Evolutionary conservation across 1,140 invertebrate genomes (phyloP), one percentile per base, ranked within the genome.

Genomic region (Octopus sinensis): DNA sequence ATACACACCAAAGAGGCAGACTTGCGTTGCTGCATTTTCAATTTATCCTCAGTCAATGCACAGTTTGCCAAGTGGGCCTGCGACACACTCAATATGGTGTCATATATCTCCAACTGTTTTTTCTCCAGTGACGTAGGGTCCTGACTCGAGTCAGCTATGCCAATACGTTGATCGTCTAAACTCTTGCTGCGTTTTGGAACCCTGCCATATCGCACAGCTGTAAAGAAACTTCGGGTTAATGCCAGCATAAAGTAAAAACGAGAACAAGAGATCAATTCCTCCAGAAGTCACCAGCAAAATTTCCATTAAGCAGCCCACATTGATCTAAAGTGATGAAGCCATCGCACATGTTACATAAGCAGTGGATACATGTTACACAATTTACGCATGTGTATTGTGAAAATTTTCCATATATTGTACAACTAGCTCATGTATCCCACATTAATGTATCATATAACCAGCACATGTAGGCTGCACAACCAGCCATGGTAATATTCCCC

Each of bases 181-280:
- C 97, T 96, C 84, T 96, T 93, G 30, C 96, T 95, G 86, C 96
- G 93, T 91, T 98, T 98, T 76, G 97, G 97, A 82, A 98, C 96
- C 81, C 97, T 93, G 77, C 97, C 97, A 92, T 98, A 98, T 87
- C 97, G 92, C 76, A 98, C 97, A 88, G 97, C 97, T 98, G 92
- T 56, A 85, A 87, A 62, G 81, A 81, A 23, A 43, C 30, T 43
- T 43, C 30, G 0, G 30, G 30, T 43, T 43, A 43, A 43, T 43
- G 30, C 30, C 17, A 73, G 30, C 7, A 73, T n/a, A 73, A 13
- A 73, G 30, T 12, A 73, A 62, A 12, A 62, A 62, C 9, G 17
- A 62, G 3, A 62, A 62, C 17, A 62, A 62, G 30, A 43, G 30
- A 43, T 43, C 30, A 43, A 43, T 43, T 43, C 30, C 30, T 43